These are phyloP conservation scores for Caenorhabditis angaria DNA, from an alignment of 2,888 invertebrate genomes.

Conservation along the genomic window DNA sequence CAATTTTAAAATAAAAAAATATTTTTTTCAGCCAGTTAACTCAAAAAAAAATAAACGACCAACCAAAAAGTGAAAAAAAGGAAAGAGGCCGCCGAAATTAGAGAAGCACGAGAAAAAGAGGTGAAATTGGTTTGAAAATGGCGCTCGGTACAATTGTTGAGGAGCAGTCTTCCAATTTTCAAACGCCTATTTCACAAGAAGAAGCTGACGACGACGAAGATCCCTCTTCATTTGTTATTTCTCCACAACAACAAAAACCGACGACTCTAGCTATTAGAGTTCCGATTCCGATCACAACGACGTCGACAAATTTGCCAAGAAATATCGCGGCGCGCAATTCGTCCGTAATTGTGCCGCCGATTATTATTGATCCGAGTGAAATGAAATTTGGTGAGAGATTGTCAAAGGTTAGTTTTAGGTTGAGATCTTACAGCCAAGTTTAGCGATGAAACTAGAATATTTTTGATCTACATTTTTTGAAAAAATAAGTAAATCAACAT, in stretches of 20 bases:
- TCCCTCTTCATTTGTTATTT: too few species aligned
- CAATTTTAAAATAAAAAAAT: too few species aligned
- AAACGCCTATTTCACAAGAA: constrained; percentile 9
- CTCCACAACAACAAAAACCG: too few species aligned
- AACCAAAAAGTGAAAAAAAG: background rate
- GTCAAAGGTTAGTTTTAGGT: constrained; percentile 32
- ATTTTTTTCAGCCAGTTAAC: too few species aligned
- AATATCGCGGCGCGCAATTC: constrained; percentile 13
- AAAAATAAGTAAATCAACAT: background rate
- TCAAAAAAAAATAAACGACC: too few species aligned
- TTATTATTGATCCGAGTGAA: constrained; percentile 11
- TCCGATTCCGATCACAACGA: background rate
- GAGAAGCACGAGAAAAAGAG: background rate
- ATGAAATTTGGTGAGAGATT: constrained; percentile 36
- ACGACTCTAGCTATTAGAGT: constrained; percentile 17
- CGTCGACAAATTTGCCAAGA: constrained; percentile 1
- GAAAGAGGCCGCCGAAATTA: background rate
- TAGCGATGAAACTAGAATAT: background rate
- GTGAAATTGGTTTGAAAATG: constrained; percentile 43
- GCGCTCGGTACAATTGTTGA: constrained; percentile 51
- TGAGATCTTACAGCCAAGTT: too few species aligned
- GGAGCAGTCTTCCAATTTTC: constrained; percentile 40
- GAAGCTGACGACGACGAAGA: too few species aligned
- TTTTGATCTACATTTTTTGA: background rate
- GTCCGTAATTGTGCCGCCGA: constrained; percentile 11